Conservation (phyloP, 2,797 vertebrate species). For the Etheostoma perlongum region DNA sequence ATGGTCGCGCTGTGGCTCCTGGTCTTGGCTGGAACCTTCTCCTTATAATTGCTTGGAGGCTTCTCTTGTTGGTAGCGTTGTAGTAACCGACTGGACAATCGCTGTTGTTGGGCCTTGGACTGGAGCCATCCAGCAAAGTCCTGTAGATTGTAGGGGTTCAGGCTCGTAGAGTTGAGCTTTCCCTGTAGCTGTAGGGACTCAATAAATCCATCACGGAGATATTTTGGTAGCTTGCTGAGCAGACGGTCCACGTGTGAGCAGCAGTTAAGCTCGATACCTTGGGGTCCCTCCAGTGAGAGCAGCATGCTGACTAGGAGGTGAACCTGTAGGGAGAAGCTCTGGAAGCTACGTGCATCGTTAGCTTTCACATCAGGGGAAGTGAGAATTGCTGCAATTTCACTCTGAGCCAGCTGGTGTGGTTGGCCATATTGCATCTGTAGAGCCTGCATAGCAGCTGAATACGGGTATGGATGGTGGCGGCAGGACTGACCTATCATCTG, state of each 20-base stretch:
- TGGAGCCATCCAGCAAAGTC: too few species aligned
- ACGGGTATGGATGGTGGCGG: constrained; percentile 1
- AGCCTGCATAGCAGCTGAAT: constrained; percentile 12
- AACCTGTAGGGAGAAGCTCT: background rate
- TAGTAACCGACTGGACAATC: too few species aligned
- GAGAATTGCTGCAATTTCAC: constrained; percentile 12
- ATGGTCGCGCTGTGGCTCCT: background rate
- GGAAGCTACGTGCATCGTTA: background rate
- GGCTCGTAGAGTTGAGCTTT: too few species aligned
- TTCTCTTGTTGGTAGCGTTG: too few species aligned
- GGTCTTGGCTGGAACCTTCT: background rate
- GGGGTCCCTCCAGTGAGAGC: background rate
- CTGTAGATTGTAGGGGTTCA: too few species aligned
- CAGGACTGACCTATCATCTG: constrained; percentile 18
- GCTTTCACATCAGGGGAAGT: background rate
- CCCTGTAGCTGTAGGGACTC: too few species aligned
- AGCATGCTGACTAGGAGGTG: background rate
- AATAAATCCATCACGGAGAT: too few species aligned
- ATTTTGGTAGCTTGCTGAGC: background rate
- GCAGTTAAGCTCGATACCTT: background rate
- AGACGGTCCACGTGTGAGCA: background rate
- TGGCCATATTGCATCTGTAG: constrained; percentile 20
- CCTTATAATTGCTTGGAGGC: background rate
- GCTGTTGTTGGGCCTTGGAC: too few species aligned
- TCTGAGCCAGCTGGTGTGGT: constrained; percentile 10